Conservation (phyloP, 1,140 invertebrate species). For the Nasonia vitripennis region DNA sequence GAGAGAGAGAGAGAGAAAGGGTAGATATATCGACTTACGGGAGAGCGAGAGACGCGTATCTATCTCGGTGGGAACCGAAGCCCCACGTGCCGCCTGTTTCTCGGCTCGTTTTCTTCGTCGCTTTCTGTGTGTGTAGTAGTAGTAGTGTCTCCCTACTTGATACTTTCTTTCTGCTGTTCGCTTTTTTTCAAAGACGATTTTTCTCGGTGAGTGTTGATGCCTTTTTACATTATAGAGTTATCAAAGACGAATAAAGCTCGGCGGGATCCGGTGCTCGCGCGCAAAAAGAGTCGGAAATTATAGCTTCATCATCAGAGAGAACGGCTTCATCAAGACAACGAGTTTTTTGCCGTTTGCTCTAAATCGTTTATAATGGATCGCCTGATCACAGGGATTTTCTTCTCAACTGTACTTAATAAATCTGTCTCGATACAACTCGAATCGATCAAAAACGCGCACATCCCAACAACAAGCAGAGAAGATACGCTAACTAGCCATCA, state of each 20-base stretch:
- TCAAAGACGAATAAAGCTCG: background rate
- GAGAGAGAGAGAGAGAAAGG: slow-evolving; percentile 48
- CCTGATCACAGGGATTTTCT: background rate
- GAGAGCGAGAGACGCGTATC: slow-evolving; percentile 55
- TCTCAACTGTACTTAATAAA: background rate
- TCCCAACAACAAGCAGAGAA: background rate
- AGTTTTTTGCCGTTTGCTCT: background rate
- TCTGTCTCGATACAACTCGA: too few species aligned
- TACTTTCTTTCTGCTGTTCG: background rate
- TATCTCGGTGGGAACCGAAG: slow-evolving; percentile 72
- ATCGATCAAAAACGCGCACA: too few species aligned
- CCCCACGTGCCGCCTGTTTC: slow-evolving; percentile 61
- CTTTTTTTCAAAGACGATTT: background rate
- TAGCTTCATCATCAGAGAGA: too few species aligned
- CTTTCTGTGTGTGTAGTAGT: background rate
- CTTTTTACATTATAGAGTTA: background rate
- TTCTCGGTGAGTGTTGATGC: background rate
- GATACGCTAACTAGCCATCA: slow-evolving; percentile 23
- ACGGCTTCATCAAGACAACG: too few species aligned
- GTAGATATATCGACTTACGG: slow-evolving; percentile 70
- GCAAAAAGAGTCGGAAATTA: too few species aligned
- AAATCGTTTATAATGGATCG: background rate
- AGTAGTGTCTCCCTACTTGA: slow-evolving; percentile 2
- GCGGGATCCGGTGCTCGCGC: too few species aligned
- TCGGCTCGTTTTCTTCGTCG: slow-evolving; percentile 10